Conservation (phyloP, 2,797 vertebrate species). For the Sibirionetta formosa region DNA sequence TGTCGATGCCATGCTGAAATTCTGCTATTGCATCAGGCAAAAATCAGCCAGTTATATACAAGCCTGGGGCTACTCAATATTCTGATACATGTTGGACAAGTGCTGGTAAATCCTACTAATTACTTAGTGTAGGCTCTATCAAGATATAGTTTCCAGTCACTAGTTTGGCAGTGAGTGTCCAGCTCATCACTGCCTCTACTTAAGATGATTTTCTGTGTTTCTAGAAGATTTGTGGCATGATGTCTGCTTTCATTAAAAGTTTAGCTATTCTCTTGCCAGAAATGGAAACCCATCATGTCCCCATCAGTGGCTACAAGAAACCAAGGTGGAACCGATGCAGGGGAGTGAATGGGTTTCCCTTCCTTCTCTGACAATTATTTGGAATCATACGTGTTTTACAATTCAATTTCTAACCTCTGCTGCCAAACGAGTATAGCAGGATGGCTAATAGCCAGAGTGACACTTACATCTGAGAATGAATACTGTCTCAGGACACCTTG, state of each 20-base stretch:
- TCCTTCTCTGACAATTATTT: not conserved
- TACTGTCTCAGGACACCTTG: not conserved
- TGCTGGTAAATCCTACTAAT: not conserved
- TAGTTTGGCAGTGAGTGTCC: not conserved
- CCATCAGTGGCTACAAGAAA: not conserved
- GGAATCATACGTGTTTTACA: not conserved
- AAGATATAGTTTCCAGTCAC: not conserved
- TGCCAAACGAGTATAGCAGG: not conserved
- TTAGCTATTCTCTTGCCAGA: not conserved
- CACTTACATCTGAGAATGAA: not conserved
- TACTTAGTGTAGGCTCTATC: not conserved
- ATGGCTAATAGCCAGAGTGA: not conserved
- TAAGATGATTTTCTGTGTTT: not conserved
- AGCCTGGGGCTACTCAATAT: not conserved
- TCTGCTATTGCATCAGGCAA: not conserved
- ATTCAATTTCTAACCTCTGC: not conserved
- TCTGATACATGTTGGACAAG: not conserved
- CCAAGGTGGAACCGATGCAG: not conserved
- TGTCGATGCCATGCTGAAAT: not conserved
- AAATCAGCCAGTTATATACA: not conserved
- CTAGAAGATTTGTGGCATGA: not conserved
- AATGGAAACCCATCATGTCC: not conserved
- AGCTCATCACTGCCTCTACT: not conserved
- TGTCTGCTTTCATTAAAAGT: not conserved
- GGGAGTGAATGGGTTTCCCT: not conserved